Percentiles rank a stretch among this genome's conserved stretches.
These are phyloP conservation scores for Scaptodrosophila lebanonensis DNA, from an alignment of 1,140 invertebrate species.

Conservation along the genomic window DNA sequence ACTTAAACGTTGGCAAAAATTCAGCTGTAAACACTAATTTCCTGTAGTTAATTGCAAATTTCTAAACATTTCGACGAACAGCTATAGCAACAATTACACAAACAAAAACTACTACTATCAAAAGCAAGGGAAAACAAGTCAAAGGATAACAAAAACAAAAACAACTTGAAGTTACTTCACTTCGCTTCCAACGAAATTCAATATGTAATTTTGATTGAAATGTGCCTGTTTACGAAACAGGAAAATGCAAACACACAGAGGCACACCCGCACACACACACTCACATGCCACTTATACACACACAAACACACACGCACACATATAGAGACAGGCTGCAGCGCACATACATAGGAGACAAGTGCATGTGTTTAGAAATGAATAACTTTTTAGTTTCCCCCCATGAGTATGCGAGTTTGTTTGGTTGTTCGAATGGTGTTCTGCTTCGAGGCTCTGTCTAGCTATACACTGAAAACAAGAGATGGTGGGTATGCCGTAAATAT, in stretches of 20 bases:
- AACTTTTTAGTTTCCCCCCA: constrained; percentile 42
- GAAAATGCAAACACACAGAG: no score
- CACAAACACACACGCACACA: constrained; percentile 9
- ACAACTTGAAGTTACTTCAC: constrained; percentile 23
- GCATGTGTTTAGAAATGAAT: constrained; percentile 43
- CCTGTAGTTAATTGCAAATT: constrained; percentile 71
- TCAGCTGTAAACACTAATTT: constrained; percentile 60
- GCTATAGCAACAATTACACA: constrained; percentile 11
- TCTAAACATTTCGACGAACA: constrained; percentile 46
- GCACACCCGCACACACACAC: constrained; percentile 15
- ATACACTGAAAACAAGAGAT: no score
- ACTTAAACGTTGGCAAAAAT: constrained; percentile 17
- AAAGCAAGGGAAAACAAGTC: not conserved
- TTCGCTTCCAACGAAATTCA: constrained; percentile 40
- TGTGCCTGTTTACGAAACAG: constrained; percentile 60
- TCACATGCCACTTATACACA: constrained; percentile 21
- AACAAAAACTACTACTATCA: constrained; percentile 35
- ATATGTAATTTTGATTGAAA: constrained; percentile 73
- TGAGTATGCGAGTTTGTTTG: not conserved
- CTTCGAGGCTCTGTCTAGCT: no score
- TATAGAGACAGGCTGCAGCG: not conserved
- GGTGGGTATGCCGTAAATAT: no score
- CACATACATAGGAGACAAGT: constrained; percentile 22
- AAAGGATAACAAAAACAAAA: constrained; percentile 32
- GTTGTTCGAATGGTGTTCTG: constrained; percentile 15